These are phyloP conservation scores for Spinibarbus caldwelli DNA, from an alignment of 2,797 vertebrate genomes.

Conservation along the genomic window DNA sequence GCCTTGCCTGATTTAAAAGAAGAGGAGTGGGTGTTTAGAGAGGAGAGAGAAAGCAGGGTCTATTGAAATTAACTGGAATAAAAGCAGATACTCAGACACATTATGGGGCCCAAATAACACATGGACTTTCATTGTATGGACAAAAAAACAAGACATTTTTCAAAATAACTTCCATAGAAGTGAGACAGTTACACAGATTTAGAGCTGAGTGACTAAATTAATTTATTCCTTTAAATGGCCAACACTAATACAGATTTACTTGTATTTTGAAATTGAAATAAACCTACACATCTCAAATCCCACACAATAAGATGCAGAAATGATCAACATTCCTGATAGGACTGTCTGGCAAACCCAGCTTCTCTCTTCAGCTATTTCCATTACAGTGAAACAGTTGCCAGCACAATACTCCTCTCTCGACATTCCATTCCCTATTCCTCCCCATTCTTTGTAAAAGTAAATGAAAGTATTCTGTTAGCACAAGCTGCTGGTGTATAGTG, in stretches of 20 bases:
- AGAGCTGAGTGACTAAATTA: neutral
- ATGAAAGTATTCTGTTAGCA: slow-evolving; percentile 39
- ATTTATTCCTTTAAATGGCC: too few relatives aligned
- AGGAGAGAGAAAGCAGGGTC: slow-evolving; percentile 64
- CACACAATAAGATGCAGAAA: slow-evolving; percentile 13
- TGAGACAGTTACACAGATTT: neutral
- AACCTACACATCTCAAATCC: slow-evolving; percentile 48
- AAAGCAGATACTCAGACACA: slow-evolving; percentile 58
- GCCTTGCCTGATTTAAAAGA: slow-evolving; percentile 70
- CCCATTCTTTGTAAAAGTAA: slow-evolving; percentile 29
- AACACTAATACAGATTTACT: neutral
- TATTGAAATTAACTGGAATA: slow-evolving; percentile 76
- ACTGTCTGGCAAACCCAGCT: slow-evolving; percentile 52
- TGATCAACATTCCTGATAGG: slow-evolving; percentile 57
- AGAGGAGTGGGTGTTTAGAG: slow-evolving; percentile 63
- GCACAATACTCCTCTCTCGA: slow-evolving; percentile 69
- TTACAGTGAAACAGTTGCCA: slow-evolving; percentile 73
- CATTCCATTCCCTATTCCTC: slow-evolving; percentile 52
- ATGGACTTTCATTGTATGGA: neutral
- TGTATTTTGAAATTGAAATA: neutral
- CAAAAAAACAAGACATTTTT: neutral
- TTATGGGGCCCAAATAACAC: neutral
- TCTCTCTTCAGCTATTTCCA: slow-evolving; percentile 72
- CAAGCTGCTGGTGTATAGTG: slow-evolving; percentile 68
- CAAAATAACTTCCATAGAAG: neutral